Percentiles rank a stretch among this genome's conserved stretches.
Conservation (phyloP, 2,797 vertebrate species). For the Melanotaenia nigrans region DNA sequence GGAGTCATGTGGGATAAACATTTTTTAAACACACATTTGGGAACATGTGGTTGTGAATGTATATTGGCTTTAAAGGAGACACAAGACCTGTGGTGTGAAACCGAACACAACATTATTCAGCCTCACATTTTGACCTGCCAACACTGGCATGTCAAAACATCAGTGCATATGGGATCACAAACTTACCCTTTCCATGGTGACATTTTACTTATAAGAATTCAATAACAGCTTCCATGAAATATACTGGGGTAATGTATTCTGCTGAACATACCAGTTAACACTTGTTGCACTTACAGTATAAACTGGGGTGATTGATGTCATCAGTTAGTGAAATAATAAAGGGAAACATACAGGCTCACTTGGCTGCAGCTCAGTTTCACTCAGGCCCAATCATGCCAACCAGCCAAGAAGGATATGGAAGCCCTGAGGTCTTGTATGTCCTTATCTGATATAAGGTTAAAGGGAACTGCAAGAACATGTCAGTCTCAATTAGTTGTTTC, state of each 20-base stretch:
- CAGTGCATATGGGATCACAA: conserved; percentile 45
- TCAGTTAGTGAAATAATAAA: conserved; percentile 41
- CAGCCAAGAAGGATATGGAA: conserved; percentile 41
- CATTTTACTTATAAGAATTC: conserved; percentile 22
- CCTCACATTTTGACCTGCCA: conserved; percentile 61
- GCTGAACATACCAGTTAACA: conserved; percentile 21
- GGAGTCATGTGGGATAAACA: conserved; percentile 69
- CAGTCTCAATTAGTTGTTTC: conserved; percentile 58
- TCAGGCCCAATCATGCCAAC: conserved; percentile 65
- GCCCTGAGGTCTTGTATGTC: conserved; percentile 50
- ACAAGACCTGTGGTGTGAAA: conserved; percentile 57
- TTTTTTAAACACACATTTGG: conserved; percentile 70
- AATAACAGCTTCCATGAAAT: not conserved
- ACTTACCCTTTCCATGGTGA: conserved; percentile 35
- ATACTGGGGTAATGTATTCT: conserved; percentile 8
- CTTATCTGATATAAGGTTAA: conserved; percentile 66
- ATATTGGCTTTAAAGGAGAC: conserved; percentile 72
- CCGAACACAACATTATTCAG: conserved; percentile 68
- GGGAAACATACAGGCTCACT: conserved; percentile 12
- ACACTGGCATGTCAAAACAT: conserved; percentile 56
- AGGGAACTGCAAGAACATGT: conserved; percentile 64
- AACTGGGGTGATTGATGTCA: conserved; percentile 26
- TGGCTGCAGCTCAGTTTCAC: conserved; percentile 35
- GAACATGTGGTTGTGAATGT: conserved; percentile 63
- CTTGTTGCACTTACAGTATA: conserved; percentile 23